Evolutionary conservation across 2,888 invertebrate species (phyloP), one percentile per base, ranked within the genome.

Genomic region (Trilocha varians): DNA sequence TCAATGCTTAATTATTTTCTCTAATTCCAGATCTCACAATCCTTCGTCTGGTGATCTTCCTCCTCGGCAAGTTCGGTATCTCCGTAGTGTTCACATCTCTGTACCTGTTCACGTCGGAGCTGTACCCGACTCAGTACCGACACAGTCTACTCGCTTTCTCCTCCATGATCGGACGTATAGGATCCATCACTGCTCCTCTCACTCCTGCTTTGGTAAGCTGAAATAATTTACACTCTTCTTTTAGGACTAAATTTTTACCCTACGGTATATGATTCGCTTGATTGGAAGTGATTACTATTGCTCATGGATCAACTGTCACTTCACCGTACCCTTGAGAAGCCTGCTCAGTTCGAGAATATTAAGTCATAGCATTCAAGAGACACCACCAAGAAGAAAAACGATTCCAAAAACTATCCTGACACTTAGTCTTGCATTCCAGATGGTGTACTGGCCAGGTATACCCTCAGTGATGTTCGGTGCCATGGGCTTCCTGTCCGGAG

Each of bases 141-240:
- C 91, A 92, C 68, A 89, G 88, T 35, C 73, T 91, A 46, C 83
- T 92, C 18, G 90, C 89, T 2, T 86, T 90, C 53, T 91, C 91
- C 52, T 91, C 91, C 11, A 91, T 91, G 91, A 83, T 91, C 43
- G 92, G 92, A 0, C 82, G 91, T 15, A 71, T 92, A 18, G 92
- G 92, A 0, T 90, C 91, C 8, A 91, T 92, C 75, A 70, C 90
- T 33, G 91, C 92, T 0, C 92, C 92, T 0, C 89, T 91, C 50
- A 90, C 91, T 1, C 90, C 90, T 3, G 78, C 90, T 13, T 63
- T 92, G 67, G 90, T 90, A 41, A 65, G 70, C 62, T 25, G 8
- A 9, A 25, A 25, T 9, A 25, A 25, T 5, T 25, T 25, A n/a
- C n/a, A n/a, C n/a, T n/a, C n/a, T n/a, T n/a, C n/a, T n/a, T n/a